Base-by-base conservation (phyloP, 1,140 invertebrate species). In the Atta cephalotes region DNA sequence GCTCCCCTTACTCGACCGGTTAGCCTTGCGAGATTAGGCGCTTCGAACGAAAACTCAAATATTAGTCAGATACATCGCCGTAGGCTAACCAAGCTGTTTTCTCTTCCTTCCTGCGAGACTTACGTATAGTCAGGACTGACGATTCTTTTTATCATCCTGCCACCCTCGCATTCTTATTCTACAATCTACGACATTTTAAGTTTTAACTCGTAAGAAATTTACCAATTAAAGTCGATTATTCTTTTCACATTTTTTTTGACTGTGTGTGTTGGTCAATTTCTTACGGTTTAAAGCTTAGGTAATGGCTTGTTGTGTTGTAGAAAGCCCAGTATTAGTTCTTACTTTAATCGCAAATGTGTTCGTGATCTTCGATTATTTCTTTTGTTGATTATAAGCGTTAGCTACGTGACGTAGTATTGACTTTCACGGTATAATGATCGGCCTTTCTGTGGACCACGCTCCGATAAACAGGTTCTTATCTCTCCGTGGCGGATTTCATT, bases 391-490 rank as follows among this genome's bases (percentile, higher is more conserved):
- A 21, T 7, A 70, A 25, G 4, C 66, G n/a, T 39, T 68, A 18
- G 10, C 25, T 28, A 14, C 25, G 60, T 25, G 60, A 62, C 58
- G 21, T 60, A 60, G 3, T 60, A 72, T 16, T 18, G 21, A 7
- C 25, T 49, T 62, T 49, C 71, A 18, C 31, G 28, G 28, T 31
- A 28, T n/a, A 80, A 31, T 60, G 35, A 45, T 72, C 68, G 31
- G 53, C 62, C 39, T 72, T 82, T 56, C 63, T 51, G 7, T 25
- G 31, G 51, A 87, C 60, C 28, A 77, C 35, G 58, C 70, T 89
- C 53, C 71, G 71, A 87, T 89, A 90, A 90, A 90, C 88, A 87
- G 78, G 71, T 72, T 87, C 71, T 81, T 65, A 65, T 88, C 79
- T 86, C 45, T 86, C 45, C 63, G 35, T 65, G 39, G 16, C 62